Evolutionary conservation across 2,888 invertebrate genomes (phyloP).

Genomic region (Gonocerus acuteangulatus): DNA sequence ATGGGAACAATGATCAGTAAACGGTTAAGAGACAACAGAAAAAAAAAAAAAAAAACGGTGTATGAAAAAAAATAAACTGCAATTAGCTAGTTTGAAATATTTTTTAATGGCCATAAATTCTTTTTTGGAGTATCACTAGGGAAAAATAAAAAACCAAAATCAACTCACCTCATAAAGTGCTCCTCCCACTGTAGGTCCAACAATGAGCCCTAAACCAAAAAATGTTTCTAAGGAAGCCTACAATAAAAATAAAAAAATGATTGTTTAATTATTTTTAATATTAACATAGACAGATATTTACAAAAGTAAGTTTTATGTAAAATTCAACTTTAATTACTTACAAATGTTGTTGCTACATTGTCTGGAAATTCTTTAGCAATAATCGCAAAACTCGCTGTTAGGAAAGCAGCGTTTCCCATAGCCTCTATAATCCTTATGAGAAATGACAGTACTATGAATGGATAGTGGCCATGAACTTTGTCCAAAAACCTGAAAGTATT

Average conservation of each 20-base stretch:
- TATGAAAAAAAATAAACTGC: too few species aligned
- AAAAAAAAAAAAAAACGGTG: too few species aligned
- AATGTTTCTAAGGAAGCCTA: slow-evolving; percentile 78
- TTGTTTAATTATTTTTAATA: not conserved
- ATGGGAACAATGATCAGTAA: too few species aligned
- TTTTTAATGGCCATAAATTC: too few species aligned
- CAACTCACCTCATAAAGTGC: slow-evolving; percentile 61
- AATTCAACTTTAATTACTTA: slow-evolving; percentile 46
- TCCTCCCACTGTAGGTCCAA: slow-evolving; percentile 85
- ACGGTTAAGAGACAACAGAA: too few species aligned
- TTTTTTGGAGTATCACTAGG: too few species aligned
- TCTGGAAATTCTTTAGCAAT: slow-evolving; percentile 82
- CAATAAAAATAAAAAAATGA: slow-evolving; percentile 15
- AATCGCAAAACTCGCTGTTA: slow-evolving; percentile 79
- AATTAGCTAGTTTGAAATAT: too few species aligned
- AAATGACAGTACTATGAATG: slow-evolving; percentile 71
- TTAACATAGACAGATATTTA: not conserved
- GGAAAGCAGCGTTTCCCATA: slow-evolving; percentile 76
- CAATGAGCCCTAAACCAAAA: slow-evolving; percentile 78
- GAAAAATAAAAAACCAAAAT: too few species aligned
- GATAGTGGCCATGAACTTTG: slow-evolving; percentile 59
- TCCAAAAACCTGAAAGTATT: slow-evolving; percentile 56
- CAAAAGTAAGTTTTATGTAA: too few species aligned
- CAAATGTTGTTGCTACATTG: slow-evolving; percentile 76
- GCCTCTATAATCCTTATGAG: slow-evolving; percentile 73